Conservation (phyloP, 2,797 vertebrate genomes). For the Agapornis canus region DNA sequence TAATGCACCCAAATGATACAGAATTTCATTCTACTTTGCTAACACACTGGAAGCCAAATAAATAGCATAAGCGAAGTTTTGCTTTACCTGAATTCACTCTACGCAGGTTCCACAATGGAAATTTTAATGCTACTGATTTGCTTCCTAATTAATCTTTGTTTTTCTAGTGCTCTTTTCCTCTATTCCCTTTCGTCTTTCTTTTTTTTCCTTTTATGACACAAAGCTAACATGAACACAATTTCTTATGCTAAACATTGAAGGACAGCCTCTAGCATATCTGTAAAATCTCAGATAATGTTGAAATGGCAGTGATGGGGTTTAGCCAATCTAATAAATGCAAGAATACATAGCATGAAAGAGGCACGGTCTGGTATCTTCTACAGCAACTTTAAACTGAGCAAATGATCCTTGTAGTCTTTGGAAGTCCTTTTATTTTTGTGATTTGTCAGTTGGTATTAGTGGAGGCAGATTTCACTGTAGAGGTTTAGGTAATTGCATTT, state of each 20-base stretch:
- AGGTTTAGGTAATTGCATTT: neutral
- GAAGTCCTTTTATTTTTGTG: neutral
- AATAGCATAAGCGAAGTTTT: neutral
- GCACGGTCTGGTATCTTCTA: neutral
- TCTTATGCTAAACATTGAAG: neutral
- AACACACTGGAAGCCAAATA: neutral
- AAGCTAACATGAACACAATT: neutral
- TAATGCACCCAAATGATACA: neutral
- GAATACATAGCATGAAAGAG: fast-evolving
- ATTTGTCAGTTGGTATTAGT: neutral
- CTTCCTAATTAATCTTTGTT: neutral
- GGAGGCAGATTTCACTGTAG: neutral
- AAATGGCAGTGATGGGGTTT: neutral
- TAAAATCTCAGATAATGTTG: neutral
- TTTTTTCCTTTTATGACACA: neutral
- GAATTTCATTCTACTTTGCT: neutral
- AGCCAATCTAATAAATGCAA: neutral
- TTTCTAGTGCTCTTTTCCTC: neutral
- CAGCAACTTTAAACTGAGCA: neutral
- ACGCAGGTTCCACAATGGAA: slow-evolving; percentile 34
- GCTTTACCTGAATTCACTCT: slow-evolving; percentile 46
- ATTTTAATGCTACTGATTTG: neutral
- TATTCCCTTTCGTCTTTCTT: neutral
- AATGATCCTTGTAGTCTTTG: neutral
- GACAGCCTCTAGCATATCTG: neutral